Evolutionary conservation across 2,113 vertebrate species (phyloP).

Genomic region (Sebastes fasciatus): DNA sequence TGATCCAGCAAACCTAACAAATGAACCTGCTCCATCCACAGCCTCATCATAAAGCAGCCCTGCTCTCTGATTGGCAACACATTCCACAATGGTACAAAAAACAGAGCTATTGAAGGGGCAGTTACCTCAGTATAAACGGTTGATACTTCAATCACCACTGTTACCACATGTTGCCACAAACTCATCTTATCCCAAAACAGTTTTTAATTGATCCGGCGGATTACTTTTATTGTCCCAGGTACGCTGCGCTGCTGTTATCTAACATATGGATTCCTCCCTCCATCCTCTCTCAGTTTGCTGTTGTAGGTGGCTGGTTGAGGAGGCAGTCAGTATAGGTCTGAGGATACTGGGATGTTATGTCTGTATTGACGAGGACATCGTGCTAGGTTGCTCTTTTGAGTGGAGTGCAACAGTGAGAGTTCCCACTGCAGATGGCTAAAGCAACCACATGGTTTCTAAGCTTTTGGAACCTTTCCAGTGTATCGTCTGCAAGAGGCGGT

Average conservation of each 20-base stretch:
- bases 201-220: constrained; percentile 6
- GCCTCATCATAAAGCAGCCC: not conserved
- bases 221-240: not conserved
- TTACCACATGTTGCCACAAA: not conserved
- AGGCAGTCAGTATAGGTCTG: constrained; percentile 21
- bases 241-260: not conserved
- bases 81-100: no score
- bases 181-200: not conserved
- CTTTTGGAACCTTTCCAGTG: constrained; percentile 5
- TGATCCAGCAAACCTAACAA: not conserved
- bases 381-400: constrained; percentile 48
- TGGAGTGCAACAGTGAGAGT: constrained; percentile 40
- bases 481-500: constrained; percentile 20
- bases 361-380: constrained; percentile 25
- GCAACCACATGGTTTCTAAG: no score
- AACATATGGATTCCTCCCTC: constrained; percentile 32
- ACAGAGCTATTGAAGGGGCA: no score
- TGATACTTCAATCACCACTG: not conserved
- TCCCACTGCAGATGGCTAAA: constrained; percentile 10
- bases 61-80: no score
- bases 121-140: no score
- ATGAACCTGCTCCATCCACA: not conserved
- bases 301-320: constrained; percentile 34
- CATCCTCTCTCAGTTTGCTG: constrained; percentile 21
- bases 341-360: constrained; percentile 12